Conservation (phyloP, 2,888 invertebrate species). For the Sclerodermus sp. region DNA sequence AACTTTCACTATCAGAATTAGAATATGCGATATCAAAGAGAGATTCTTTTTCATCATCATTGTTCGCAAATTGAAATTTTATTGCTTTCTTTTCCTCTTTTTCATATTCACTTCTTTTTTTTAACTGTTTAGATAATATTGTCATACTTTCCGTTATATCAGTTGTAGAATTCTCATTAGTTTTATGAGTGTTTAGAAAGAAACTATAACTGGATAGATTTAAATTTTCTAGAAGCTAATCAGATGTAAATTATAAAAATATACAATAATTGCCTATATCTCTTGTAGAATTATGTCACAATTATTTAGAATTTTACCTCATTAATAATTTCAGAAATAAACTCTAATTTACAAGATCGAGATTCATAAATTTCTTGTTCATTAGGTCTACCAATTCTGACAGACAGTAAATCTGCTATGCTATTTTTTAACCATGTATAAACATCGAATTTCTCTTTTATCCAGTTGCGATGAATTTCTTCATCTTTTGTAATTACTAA, state of each 20-base stretch:
- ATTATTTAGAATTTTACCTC: conserved; percentile 26
- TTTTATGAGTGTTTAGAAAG: conserved; percentile 18
- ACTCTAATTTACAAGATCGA: conserved; percentile 19
- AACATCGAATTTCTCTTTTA: conserved; percentile 43
- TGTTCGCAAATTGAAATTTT: conserved; percentile 12
- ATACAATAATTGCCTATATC: not conserved
- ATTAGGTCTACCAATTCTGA: conserved; percentile 24
- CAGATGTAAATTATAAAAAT: not conserved
- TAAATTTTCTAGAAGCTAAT: conserved; percentile 19
- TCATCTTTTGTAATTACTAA: conserved; percentile 50
- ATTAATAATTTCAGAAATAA: conserved; percentile 26
- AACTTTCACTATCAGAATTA: not conserved
- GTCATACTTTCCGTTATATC: conserved; percentile 24
- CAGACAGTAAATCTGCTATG: conserved; percentile 32
- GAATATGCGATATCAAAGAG: not conserved
- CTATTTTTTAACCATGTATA: conserved; percentile 38
- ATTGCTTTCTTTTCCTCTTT: conserved; percentile 25
- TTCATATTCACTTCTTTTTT: conserved; percentile 14
- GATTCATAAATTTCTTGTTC: conserved; percentile 16
- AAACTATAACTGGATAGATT: conserved; percentile 19
- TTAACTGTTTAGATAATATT: conserved; percentile 18
- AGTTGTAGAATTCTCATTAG: conserved; percentile 16
- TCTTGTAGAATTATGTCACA: conserved; percentile 2
- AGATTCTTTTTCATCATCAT: not conserved
- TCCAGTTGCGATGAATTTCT: conserved; percentile 45